These are phyloP conservation scores for Lasiurus cinereus DNA, from an alignment of 2,113 vertebrate genomes.

Conservation along the genomic window DNA sequence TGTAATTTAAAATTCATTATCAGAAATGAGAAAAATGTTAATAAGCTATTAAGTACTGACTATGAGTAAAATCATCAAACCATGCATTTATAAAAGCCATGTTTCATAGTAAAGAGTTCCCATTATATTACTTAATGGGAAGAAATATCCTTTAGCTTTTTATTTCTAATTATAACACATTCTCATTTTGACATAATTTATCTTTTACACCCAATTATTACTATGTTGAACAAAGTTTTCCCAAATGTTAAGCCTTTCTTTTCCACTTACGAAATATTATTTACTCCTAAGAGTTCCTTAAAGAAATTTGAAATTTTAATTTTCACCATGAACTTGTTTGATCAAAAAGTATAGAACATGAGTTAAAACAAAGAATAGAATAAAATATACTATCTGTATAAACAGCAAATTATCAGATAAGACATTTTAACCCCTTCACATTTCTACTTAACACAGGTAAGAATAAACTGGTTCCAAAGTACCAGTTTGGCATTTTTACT, in stretches of 20 bases:
- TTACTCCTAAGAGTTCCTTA: constrained; percentile 13
- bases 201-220: neutral
- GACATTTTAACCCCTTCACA: constrained; percentile 59
- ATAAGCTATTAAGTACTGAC: constrained; percentile 70
- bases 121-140: constrained; percentile 66
- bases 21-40: constrained; percentile 51
- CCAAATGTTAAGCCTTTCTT: constrained; percentile 41
- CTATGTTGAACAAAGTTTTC: constrained; percentile 25
- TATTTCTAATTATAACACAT: constrained; percentile 23
- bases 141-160: constrained; percentile 21
- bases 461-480: constrained; percentile 33
- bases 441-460: constrained; percentile 40
- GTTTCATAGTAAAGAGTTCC: constrained; percentile 47
- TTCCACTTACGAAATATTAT: constrained; percentile 17
- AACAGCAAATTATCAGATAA: constrained; percentile 8
- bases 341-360: neutral
- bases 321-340: constrained; percentile 15
- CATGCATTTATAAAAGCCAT: constrained; percentile 15
- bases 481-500: constrained; percentile 43
- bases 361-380: constrained; percentile 56
- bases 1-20: constrained; percentile 66
- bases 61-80: constrained; percentile 27
- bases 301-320: constrained; percentile 54
- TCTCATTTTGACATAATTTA: constrained; percentile 54
- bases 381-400: constrained; percentile 23